Conservation (phyloP, 1,140 invertebrate genomes). For the Thaumetopoea pityocampa region DNA sequence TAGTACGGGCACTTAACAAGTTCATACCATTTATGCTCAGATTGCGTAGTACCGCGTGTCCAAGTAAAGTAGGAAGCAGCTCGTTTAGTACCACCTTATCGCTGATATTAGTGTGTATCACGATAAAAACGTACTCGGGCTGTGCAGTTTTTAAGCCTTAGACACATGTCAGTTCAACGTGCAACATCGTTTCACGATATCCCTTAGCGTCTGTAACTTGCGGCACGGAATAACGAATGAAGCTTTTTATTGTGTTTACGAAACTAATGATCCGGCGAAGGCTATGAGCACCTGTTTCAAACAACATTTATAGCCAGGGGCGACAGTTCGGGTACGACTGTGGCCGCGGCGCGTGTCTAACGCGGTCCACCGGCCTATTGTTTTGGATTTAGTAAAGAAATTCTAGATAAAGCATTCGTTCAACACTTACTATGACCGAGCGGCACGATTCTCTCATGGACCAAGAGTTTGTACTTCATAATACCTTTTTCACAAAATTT, state of each 20-base stretch:
- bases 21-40: neutral
- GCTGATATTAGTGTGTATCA: conserved; percentile 15
- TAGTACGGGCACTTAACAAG: neutral
- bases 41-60: conserved; percentile 7
- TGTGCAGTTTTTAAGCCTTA: no score
- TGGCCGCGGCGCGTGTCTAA: conserved; percentile 21
- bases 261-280: neutral
- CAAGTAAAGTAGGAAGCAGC: conserved; percentile 39
- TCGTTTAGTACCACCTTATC: conserved; percentile 27
- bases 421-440: conserved; percentile 22
- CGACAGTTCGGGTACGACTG: conserved; percentile 14
- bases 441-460: conserved; percentile 24
- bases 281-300: conserved; percentile 16
- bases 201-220: no score
- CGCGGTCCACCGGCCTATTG: conserved; percentile 22
- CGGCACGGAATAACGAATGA: conserved; percentile 1
- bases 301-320: conserved; percentile 12
- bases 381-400: conserved; percentile 24
- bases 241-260: conserved; percentile 3
- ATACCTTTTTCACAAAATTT: no score
- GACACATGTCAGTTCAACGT: no score
- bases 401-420: conserved; percentile 32
- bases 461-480: conserved; percentile 19
- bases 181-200: no score
- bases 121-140: no score